phyloP scores from a whole-genome alignment of 2,888 invertebrate genomes.

The Isoperla grammatica region DNA sequence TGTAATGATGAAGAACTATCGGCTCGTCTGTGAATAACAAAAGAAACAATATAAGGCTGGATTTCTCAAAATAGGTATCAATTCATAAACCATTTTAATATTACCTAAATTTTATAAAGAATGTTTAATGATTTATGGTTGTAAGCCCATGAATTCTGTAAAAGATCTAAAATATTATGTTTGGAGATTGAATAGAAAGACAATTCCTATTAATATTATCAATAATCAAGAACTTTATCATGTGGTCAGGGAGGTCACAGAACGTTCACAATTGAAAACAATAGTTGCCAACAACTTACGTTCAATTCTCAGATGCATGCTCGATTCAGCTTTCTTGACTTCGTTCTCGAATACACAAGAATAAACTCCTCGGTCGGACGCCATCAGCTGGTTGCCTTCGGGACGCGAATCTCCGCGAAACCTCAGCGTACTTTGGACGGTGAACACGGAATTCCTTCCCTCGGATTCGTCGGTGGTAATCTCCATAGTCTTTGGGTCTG shows the following conservation, averaged over 20 bases:
- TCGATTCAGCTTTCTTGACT: constrained; percentile 79
- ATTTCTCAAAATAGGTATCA: background rate
- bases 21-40: constrained; percentile 61
- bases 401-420: constrained; percentile 76
- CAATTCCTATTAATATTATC: too few species aligned
- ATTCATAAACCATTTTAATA: background rate
- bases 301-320: constrained; percentile 87
- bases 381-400: constrained; percentile 67
- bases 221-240: too few species aligned
- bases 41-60: constrained; percentile 10
- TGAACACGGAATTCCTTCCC: constrained; percentile 71
- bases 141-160: too few species aligned
- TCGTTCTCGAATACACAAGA: constrained; percentile 86
- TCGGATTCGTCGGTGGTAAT: constrained; percentile 73
- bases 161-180: background rate
- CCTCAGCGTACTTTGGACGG: constrained; percentile 73
- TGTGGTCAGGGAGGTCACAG: too few species aligned
- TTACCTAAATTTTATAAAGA: too few species aligned
- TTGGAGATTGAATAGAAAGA: background rate
- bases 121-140: too few species aligned
- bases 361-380: constrained; percentile 81
- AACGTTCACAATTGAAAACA: background rate
- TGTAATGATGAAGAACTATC: constrained; percentile 76
- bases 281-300: constrained; percentile 53
- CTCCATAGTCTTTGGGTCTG: constrained; percentile 72